phyloP scores from a whole-genome alignment of 2,888 invertebrate genomes.

The Carabus problematicus region DNA sequence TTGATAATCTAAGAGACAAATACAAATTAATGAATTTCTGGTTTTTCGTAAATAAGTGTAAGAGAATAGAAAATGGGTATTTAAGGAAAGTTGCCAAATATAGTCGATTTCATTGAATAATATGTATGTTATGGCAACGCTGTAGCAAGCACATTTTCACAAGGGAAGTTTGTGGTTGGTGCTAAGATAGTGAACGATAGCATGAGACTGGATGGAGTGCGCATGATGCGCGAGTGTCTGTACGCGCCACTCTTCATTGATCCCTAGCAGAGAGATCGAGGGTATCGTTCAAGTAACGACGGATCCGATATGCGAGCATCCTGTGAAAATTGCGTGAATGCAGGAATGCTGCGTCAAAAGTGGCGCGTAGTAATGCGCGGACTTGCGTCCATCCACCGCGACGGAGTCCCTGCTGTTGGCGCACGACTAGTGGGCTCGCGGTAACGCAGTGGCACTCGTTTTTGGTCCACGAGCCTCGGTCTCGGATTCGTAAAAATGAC shows the following conservation, averaged over 20 bases:
- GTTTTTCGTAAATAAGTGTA: no score
- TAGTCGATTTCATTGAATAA: no score
- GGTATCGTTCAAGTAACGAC: constrained; percentile 21
- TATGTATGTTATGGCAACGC: no score
- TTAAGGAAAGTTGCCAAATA: no score
- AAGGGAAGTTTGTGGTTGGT: no score
- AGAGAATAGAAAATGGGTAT: no score
- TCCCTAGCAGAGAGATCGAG: constrained; percentile 47
- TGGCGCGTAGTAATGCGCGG: constrained; percentile 46
- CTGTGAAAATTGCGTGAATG: constrained; percentile 43
- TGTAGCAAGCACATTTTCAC: no score
- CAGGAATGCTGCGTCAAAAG: constrained; percentile 44
- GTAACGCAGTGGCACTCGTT: constrained; percentile 56
- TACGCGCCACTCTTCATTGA: constrained; percentile 58
- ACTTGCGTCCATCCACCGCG: constrained; percentile 52
- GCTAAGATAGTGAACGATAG: no score
- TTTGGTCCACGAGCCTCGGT: constrained; percentile 53
- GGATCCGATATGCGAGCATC: constrained; percentile 24
- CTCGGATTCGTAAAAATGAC: constrained; percentile 53
- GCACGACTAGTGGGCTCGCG: constrained; percentile 55
- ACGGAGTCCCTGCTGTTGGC: constrained; percentile 53
- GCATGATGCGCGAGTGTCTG: constrained; percentile 56
- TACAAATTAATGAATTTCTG: no score
- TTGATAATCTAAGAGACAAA: no score
- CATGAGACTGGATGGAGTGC: constrained; percentile 2